Conservation (phyloP, 2,797 vertebrate species). For the Sorex maritimensis region DNA sequence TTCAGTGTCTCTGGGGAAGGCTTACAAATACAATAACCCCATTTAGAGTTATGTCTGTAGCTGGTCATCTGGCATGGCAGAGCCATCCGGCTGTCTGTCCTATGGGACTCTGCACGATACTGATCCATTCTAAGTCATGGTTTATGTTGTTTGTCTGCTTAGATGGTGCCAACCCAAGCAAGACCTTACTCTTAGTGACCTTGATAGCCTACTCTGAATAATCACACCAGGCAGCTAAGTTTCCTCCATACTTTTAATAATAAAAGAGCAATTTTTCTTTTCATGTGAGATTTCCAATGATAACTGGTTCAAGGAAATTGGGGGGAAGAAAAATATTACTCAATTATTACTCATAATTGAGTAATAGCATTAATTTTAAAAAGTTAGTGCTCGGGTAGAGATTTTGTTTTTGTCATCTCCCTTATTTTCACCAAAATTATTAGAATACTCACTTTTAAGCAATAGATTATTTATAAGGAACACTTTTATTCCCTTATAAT, state of each 20-base stretch:
- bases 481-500: background rate
- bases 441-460: background rate
- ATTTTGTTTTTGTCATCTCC: background rate
- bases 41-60: constrained; percentile 78
- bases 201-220: constrained; percentile 64
- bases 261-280: background rate
- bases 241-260: background rate
- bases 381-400: background rate
- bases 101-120: constrained; percentile 72
- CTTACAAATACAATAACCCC: constrained; percentile 67
- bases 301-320: background rate
- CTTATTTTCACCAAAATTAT: background rate
- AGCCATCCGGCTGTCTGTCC: constrained; percentile 76
- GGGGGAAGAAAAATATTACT: background rate
- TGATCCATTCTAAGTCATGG: constrained; percentile 62
- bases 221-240: background rate
- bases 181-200: constrained; percentile 77
- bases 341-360: background rate
- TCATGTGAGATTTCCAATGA: background rate
- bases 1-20: constrained; percentile 76
- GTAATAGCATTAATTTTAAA: background rate
- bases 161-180: constrained; percentile 79
- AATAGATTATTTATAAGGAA: background rate
- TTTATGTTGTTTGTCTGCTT: constrained; percentile 77
- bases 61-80: constrained; percentile 79